Conservation (phyloP, 2,888 invertebrate species). For the Hofmannophila pseudospretella region DNA sequence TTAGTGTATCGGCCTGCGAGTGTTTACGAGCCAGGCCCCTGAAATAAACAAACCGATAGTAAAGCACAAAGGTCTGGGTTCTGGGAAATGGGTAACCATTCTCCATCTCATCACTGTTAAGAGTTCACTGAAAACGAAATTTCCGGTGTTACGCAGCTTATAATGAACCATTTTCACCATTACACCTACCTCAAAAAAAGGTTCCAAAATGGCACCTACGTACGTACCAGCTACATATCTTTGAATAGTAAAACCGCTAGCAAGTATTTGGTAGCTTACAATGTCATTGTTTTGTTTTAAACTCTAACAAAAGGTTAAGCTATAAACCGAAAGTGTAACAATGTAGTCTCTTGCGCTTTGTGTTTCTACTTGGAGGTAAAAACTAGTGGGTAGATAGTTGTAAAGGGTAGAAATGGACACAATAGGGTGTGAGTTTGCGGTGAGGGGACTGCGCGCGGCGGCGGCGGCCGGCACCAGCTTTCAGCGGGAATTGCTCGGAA, state of each 20-base stretch:
- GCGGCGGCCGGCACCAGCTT: constrained; percentile 40
- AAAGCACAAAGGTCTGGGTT: constrained; percentile 60
- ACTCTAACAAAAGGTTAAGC: no score
- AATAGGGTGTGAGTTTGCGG: constrained; percentile 54
- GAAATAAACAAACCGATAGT: constrained; percentile 69
- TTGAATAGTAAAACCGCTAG: no score
- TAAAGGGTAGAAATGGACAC: constrained; percentile 52
- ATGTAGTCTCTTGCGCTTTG: constrained; percentile 22
- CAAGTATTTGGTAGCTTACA: background rate
- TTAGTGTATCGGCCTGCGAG: constrained; percentile 63
- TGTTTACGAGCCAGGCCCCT: constrained; percentile 67
- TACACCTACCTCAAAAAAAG: background rate
- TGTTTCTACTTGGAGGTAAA: constrained; percentile 29
- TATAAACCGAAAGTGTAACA: constrained; percentile 17
- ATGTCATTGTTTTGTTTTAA: background rate
- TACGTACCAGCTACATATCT: no score
- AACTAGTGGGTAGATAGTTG: constrained; percentile 31
- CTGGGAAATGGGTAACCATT: constrained; percentile 51
- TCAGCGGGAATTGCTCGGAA: constrained; percentile 47
- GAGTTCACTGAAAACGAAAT: constrained; percentile 43
- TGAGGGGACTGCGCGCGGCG: constrained; percentile 29
- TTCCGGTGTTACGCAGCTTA: constrained; percentile 8
- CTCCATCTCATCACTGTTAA: constrained; percentile 53
- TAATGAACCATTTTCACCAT: background rate
- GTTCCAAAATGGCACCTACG: no score